Evolutionary conservation across 2,888 invertebrate genomes (phyloP), one percentile per base, ranked within the genome.

Genomic region (Morinoia aosen): DNA sequence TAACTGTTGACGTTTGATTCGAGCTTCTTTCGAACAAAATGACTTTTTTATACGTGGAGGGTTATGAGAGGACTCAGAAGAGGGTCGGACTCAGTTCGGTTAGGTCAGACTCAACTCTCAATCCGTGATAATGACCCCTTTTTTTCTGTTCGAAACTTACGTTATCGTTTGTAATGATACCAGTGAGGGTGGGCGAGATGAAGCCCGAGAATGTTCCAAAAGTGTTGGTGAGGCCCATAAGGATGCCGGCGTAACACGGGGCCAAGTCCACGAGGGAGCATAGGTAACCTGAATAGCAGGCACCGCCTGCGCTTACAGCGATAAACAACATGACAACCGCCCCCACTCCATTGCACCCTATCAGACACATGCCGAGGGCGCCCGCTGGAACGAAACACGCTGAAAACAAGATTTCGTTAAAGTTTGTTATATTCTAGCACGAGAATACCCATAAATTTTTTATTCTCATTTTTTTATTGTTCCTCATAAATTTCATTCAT

Each of bases 161-260:
- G 90, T 96, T 96, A 11, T 90, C 96, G 40, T 95, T 96, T 76
- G 95, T 96, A 39, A 96, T 95, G 95, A 96, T 96, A 14, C 97
- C 97, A 48, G 96, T 96, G 40, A 95, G 91, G 25, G 96, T 95
- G 25, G 97, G 97, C 25, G 93, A 58, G 1, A 96, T 95, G 94
- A 97, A 56, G 97, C 97, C 90, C 97, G 97, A 96, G 40, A 97
- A 96, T 57, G 97, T 97, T 5, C 96, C 97, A n/a, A 97, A 95
- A 14, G 96, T 96, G 95, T 97, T 97, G 25, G 96, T 97, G 61
- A 97, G 95, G 14, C 97, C 97, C 96, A 97, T 97, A 56, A 96
- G 95, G 16, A 96, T 95, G 48, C 96, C 96, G 16, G 96, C 96
- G 88, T 96, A 95, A 57, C 96, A 96, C 2, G 96, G 96, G 4